A percentile compares a stretch with the other conserved stretches of the same genome.
Conservation (phyloP, 2,113 vertebrate genomes). For the Clarias gariepinus region DNA sequence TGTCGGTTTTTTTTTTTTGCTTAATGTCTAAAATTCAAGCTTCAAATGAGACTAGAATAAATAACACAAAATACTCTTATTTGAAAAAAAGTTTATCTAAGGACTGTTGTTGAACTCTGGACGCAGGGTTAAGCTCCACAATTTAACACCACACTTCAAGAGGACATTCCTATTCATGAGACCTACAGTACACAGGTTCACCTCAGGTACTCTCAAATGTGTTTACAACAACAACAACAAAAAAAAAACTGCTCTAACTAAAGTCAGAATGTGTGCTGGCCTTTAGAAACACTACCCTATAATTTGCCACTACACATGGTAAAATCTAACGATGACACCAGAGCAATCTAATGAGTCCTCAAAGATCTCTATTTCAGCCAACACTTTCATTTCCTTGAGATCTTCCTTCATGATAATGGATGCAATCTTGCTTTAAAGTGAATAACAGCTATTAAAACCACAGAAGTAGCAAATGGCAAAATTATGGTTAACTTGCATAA, state of each 20-base stretch:
- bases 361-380: background rate
- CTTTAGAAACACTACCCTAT: background rate
- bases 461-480: background rate
- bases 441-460: background rate
- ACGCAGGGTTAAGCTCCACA: too few species aligned
- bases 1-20: background rate
- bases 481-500: background rate
- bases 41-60: background rate
- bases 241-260: background rate
- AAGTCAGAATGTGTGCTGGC: background rate
- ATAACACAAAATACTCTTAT: background rate
- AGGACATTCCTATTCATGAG: background rate
- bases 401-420: background rate
- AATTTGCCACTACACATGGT: background rate
- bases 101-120: background rate
- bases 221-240: background rate
- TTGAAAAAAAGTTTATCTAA: too few species aligned
- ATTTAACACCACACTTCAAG: background rate
- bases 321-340: too few species aligned
- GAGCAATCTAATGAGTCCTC: background rate
- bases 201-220: background rate
- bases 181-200: background rate
- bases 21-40: background rate
- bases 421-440: background rate
- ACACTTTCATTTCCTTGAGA: background rate